Percentiles rank a stretch among this genome's conserved stretches.
Conservation (phyloP, 1,140 invertebrate species). For the Anagrus nilaparvatae region DNA sequence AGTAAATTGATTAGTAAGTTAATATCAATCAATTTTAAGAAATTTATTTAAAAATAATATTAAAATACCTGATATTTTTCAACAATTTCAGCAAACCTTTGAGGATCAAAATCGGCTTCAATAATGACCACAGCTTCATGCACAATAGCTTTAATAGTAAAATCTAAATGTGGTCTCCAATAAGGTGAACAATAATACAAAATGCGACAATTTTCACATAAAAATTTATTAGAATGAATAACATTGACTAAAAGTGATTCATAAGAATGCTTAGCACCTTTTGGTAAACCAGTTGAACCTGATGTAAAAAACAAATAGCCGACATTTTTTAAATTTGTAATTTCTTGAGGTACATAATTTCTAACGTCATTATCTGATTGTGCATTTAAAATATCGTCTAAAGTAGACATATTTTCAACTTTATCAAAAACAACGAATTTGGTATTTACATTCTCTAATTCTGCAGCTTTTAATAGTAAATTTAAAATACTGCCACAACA, state of each 20-base stretch:
- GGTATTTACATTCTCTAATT: constrained; percentile 12
- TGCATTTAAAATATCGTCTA: constrained; percentile 12
- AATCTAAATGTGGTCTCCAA: no score
- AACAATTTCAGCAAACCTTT: no score
- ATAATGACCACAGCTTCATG: no score
- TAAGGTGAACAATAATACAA: no score
- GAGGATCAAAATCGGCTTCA: no score
- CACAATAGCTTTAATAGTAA: no score
- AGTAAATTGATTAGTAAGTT: no score
- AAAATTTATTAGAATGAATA: background rate
- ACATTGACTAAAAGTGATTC: constrained; percentile 3
- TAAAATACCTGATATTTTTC: no score
- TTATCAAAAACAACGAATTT: constrained; percentile 26
- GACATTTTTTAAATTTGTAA: constrained; percentile 12
- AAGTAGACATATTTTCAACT: constrained; percentile 4
- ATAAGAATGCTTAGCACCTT: constrained; percentile 19
- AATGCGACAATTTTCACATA: no score
- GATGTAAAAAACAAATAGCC: constrained; percentile 27
- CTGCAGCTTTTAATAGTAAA: constrained; percentile 17
- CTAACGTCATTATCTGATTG: constrained; percentile 6
- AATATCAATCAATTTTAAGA: no score
- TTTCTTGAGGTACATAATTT: constrained; percentile 9
- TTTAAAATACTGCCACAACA: constrained; percentile 13
- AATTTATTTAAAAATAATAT: no score
- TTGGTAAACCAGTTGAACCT: constrained; percentile 25